A percentile compares a stretch with the other conserved stretches of the same genome.
Evolutionary conservation across 1,140 invertebrate genomes (phyloP).

Genomic region (Hycleus cichorii): DNA sequence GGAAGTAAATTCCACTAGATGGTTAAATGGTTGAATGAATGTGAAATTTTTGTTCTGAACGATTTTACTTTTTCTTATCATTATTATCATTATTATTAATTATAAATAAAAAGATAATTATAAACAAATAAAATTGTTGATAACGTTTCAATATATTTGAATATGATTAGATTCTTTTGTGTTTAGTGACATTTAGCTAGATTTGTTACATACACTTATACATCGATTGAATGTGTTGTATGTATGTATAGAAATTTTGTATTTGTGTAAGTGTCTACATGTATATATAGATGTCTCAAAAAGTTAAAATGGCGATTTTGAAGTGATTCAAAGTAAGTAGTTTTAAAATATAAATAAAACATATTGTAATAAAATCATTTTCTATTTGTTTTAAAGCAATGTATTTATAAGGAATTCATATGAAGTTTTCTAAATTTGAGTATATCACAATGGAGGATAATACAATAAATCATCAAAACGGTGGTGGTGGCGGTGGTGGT

Average conservation of each 20-base stretch:
- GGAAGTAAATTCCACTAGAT: constrained; percentile 26
- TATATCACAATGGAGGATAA: constrained; percentile 55
- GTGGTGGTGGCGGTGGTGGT: constrained; percentile 47
- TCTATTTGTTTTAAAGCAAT: too few species aligned
- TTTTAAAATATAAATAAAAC: constrained; percentile 29
- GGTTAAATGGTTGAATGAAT: constrained; percentile 28
- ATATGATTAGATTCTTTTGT: too few species aligned
- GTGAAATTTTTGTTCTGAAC: constrained; percentile 2
- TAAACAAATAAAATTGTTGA: too few species aligned
- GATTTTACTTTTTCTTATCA: too few species aligned
- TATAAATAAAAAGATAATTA: too few species aligned
- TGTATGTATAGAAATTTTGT: too few species aligned
- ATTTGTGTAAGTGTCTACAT: neutral
- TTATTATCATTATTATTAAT: too few species aligned
- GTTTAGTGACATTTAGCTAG: too few species aligned
- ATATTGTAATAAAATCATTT: neutral
- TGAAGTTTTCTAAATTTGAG: constrained; percentile 24
- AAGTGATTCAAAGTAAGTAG: too few species aligned
- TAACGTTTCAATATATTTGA: too few species aligned
- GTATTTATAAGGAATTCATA: constrained; percentile 3
- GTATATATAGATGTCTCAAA: neutral
- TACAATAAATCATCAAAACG: constrained; percentile 65
- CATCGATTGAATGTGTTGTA: too few species aligned
- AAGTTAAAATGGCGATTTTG: constrained; percentile 33
- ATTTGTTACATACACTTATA: too few species aligned